phyloP scores from a whole-genome alignment of 2,888 invertebrate genomes.

The Oscheius sp. region DNA sequence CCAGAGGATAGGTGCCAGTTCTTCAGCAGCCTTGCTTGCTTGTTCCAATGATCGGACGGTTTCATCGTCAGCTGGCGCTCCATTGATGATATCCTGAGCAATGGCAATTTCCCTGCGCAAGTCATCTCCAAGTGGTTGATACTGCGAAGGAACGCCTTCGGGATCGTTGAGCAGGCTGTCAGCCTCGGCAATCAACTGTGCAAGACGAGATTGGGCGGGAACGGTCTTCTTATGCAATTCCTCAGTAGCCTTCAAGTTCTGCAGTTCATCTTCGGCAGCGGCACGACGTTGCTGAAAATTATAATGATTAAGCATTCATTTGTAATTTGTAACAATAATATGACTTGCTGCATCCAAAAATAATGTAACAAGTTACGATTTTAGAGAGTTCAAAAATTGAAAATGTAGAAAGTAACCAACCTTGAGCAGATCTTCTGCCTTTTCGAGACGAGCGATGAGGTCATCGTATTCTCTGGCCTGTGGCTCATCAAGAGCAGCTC shows the following conservation, averaged over 20 bases:
- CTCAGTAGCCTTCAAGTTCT: conserved; percentile 47
- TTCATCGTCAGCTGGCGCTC: conserved; percentile 36
- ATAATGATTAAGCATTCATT: conserved; percentile 27
- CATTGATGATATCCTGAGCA: conserved; percentile 39
- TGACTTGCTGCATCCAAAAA: no score
- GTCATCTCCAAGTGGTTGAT: conserved; percentile 46
- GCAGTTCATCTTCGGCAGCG: conserved; percentile 47
- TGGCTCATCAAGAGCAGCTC: conserved; percentile 48
- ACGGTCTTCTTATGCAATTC: conserved; percentile 43
- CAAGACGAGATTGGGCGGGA: conserved; percentile 43
- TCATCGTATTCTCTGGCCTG: conserved; percentile 49
- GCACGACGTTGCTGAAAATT: conserved; percentile 46
- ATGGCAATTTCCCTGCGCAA: conserved; percentile 41
- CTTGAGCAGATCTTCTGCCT: conserved; percentile 48
- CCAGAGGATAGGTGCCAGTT: conserved; percentile 49
- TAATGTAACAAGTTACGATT: no score
- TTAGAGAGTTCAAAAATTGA: neutral
- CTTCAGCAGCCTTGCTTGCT: conserved; percentile 45
- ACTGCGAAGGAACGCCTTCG: conserved; percentile 53
- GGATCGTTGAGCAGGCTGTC: conserved; percentile 48
- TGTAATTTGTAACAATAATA: no score
- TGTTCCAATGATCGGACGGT: conserved; percentile 41
- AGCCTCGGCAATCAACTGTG: conserved; percentile 50
- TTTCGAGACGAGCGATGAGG: conserved; percentile 50
- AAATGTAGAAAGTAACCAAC: conserved; percentile 24